Evolutionary conservation across 1,140 invertebrate genomes (phyloP).

Genomic region (Dendrolimus kikuchii): DNA sequence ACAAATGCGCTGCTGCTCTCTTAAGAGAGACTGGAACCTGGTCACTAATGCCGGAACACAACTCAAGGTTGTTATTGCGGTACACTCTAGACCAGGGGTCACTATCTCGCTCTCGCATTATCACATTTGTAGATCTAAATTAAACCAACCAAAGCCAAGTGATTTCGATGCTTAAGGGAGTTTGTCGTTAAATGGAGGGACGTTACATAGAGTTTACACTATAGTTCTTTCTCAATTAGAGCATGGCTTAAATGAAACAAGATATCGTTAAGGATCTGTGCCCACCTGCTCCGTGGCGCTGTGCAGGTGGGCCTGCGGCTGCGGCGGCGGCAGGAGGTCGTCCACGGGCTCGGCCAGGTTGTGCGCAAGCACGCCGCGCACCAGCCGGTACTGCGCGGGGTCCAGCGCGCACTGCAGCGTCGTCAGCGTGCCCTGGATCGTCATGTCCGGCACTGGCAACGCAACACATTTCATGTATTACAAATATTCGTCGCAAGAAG

Average conservation of each 20-base stretch:
- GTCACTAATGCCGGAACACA: no score
- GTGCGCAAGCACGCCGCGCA: slow-evolving; percentile 89
- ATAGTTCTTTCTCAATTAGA: no score
- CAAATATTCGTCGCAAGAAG: background rate
- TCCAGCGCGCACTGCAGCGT: slow-evolving; percentile 90
- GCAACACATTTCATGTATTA: slow-evolving; percentile 1
- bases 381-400: slow-evolving; percentile 88
- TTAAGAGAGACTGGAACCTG: no score
- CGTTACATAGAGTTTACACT: no score
- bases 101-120: no score
- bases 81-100: no score
- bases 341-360: slow-evolving; percentile 88
- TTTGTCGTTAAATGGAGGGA: no score
- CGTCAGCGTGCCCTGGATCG: slow-evolving; percentile 87
- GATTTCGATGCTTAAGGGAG: no score
- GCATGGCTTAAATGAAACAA: background rate
- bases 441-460: slow-evolving; percentile 84
- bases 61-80: no score
- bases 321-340: slow-evolving; percentile 19
- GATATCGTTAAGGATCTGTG: background rate
- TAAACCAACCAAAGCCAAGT: no score
- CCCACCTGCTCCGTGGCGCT: background rate
- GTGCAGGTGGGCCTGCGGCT: slow-evolving; percentile 16
- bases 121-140: no score
- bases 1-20: no score